phyloP scores from a whole-genome alignment of 1,140 invertebrate genomes.

The Brachionus koreanus region DNA sequence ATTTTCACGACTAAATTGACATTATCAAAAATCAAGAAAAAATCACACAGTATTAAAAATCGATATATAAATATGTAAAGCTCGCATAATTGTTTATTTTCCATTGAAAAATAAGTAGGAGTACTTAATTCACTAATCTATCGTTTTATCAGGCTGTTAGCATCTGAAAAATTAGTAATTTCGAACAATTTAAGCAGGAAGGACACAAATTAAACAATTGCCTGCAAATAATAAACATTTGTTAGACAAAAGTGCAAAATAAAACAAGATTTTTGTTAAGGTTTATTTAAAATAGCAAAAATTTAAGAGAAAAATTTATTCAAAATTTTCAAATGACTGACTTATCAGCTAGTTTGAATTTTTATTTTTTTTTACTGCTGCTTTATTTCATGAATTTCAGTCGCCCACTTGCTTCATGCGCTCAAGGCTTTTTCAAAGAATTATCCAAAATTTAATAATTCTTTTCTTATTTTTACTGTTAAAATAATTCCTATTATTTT shows the following conservation, averaged over 20 bases:
- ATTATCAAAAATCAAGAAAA: neutral
- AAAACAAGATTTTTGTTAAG: neutral
- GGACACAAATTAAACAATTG: neutral
- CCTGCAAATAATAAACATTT: neutral
- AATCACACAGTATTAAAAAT: neutral
- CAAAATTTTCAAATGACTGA: conserved; percentile 2
- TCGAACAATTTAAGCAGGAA: neutral
- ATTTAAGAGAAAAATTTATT: neutral
- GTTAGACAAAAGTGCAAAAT: neutral
- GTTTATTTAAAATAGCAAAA: neutral
- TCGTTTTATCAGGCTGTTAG: neutral
- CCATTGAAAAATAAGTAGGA: neutral
- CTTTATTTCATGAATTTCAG: neutral
- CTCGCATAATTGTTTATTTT: neutral
- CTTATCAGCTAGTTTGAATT: too few relatives aligned
- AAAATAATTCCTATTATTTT: neutral
- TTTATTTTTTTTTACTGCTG: neutral
- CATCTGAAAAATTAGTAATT: neutral
- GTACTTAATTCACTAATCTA: neutral
- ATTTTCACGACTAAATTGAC: neutral
- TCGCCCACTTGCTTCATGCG: neutral
- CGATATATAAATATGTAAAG: neutral
- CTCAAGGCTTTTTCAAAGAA: neutral
- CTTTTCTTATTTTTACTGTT: neutral
- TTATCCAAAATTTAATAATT: neutral